These are phyloP conservation scores for Lingula anatina DNA, from an alignment of 2,888 invertebrate genomes.

Conservation along the genomic window DNA sequence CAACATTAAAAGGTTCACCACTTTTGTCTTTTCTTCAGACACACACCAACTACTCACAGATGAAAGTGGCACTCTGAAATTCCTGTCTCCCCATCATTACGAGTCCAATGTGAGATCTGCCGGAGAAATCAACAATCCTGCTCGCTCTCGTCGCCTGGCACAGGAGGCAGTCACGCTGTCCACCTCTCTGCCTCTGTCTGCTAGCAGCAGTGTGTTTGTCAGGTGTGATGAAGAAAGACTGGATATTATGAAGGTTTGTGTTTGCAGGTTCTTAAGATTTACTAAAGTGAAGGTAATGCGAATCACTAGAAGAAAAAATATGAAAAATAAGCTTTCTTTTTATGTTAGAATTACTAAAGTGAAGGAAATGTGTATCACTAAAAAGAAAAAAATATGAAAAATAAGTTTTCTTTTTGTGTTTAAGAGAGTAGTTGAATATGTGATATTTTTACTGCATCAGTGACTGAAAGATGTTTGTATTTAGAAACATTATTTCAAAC, in stretches of 20 bases:
- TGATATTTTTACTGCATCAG: too few species aligned
- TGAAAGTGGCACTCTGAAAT: slow-evolving; percentile 65
- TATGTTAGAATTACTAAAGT: too few species aligned
- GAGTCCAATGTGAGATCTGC: slow-evolving; percentile 75
- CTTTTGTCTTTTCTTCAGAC: slow-evolving; percentile 59
- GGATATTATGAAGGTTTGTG: slow-evolving; percentile 84
- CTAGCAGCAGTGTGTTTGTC: slow-evolving; percentile 91
- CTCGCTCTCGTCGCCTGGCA: slow-evolving; percentile 83
- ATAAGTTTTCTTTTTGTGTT: too few species aligned
- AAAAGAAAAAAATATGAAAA: too few species aligned
- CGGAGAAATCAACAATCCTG: slow-evolving; percentile 77
- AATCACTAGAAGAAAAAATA: too few species aligned
- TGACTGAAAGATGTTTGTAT: too few species aligned
- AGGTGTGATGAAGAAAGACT: slow-evolving; percentile 89
- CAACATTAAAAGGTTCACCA: too few species aligned
- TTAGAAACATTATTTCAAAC: too few species aligned
- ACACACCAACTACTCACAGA: slow-evolving; percentile 83
- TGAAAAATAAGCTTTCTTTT: neutral
- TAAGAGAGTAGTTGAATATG: too few species aligned
- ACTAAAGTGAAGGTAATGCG: too few species aligned
- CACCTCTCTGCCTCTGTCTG: slow-evolving; percentile 84
- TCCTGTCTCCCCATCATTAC: slow-evolving; percentile 71
- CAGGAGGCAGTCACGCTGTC: slow-evolving; percentile 93
- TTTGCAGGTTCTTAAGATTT: neutral
- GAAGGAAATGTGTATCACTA: too few species aligned